phyloP scores from a whole-genome alignment of 1,140 invertebrate species.

The Drosophila repleta region DNA sequence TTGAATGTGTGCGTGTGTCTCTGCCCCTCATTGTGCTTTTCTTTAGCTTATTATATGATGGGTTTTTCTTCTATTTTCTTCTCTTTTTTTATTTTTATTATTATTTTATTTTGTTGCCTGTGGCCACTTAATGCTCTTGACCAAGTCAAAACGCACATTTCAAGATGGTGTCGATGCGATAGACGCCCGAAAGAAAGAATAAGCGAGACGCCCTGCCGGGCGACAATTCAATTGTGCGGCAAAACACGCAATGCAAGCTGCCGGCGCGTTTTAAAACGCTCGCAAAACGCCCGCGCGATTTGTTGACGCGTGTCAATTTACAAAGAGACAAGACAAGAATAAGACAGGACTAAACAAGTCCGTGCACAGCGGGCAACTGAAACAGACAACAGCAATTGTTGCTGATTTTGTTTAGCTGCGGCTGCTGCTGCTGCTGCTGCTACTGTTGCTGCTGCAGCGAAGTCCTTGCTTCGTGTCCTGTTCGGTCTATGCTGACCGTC shows the following conservation, averaged over 20 bases:
- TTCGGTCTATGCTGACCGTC: constrained; percentile 50
- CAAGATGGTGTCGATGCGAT: constrained; percentile 72
- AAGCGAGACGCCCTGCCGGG: constrained; percentile 24
- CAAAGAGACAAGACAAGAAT: constrained; percentile 16
- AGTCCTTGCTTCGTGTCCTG: constrained; percentile 48
- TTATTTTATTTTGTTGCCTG: constrained; percentile 24
- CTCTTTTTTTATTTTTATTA: constrained; percentile 18
- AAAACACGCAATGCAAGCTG: constrained; percentile 45
- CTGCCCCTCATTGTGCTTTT: constrained; percentile 35
- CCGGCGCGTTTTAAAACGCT: constrained; percentile 49
- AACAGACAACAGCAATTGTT: constrained; percentile 69
- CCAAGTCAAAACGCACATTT: constrained; percentile 59
- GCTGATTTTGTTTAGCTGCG: constrained; percentile 70
- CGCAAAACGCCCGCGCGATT: constrained; percentile 38
- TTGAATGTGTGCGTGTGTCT: constrained; percentile 10
- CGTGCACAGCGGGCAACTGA: constrained; percentile 72
- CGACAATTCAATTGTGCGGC: constrained; percentile 62
- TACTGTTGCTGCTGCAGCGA: constrained; percentile 44
- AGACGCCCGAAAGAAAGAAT: constrained; percentile 19
- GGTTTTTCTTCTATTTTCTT: background rate
- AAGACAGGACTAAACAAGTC: constrained; percentile 55
- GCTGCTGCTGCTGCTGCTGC: constrained; percentile 13
- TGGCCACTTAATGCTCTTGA: constrained; percentile 66
- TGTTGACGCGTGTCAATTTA: background rate
- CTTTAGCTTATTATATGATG: constrained; percentile 19